These are phyloP conservation scores for Rhynchomys soricoides DNA, from an alignment of 2,113 vertebrate species.

Conservation along the genomic window DNA sequence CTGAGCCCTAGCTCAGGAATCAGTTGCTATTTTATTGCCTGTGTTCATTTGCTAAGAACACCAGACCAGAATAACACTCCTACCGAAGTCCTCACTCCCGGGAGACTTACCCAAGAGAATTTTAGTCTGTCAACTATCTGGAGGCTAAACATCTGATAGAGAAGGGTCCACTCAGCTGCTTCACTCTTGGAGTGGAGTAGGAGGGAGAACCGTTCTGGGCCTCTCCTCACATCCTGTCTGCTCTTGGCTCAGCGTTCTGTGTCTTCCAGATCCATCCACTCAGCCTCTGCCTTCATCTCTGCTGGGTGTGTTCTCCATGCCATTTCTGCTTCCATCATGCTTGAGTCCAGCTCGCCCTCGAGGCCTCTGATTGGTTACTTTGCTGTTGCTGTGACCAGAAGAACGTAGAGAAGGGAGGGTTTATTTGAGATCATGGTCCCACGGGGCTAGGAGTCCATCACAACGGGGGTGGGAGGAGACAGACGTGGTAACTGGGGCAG, in stretches of 20 bases:
- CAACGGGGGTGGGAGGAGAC: too few species aligned
- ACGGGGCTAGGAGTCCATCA: too few species aligned
- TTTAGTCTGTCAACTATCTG: neutral
- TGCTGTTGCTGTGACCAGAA: neutral
- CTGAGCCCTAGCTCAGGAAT: fast-evolving
- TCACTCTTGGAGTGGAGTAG: neutral
- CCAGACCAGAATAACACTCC: fast-evolving
- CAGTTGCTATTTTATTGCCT: fast-evolving
- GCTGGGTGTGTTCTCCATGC: neutral
- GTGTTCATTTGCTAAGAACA: fast-evolving
- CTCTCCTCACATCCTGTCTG: fast-evolving
- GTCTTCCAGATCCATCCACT: neutral
- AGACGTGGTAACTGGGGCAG: neutral
- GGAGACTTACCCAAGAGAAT: fast-evolving
- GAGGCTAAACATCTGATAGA: too few species aligned
- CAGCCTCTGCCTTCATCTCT: neutral
- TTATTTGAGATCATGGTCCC: neutral
- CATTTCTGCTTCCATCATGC: neutral
- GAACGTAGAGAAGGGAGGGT: neutral
- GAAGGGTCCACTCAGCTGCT: too few species aligned
- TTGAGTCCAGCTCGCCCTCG: neutral
- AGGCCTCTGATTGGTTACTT: neutral
- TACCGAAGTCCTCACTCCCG: fast-evolving
- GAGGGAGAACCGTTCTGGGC: neutral
- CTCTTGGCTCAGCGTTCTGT: neutral